phyloP scores from a whole-genome alignment of 1,140 invertebrate species.

The Temnothorax curvispinosus region DNA sequence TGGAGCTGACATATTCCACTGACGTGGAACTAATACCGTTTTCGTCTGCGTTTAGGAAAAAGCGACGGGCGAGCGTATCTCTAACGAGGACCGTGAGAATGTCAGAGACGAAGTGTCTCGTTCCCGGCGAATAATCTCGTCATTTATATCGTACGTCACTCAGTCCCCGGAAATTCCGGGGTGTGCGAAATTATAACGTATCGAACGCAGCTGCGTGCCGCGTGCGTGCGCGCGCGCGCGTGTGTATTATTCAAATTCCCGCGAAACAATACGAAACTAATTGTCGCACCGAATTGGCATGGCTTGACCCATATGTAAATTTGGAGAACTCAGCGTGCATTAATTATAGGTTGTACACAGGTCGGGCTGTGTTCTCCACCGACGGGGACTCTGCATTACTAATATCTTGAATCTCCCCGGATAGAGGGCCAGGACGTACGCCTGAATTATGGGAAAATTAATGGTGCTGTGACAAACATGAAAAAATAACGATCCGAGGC shows the following conservation, averaged over 20 bases:
- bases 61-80: slow-evolving; percentile 40
- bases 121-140: slow-evolving; percentile 68
- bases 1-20: slow-evolving; percentile 57
- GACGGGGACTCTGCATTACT: slow-evolving; percentile 66
- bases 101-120: slow-evolving; percentile 71
- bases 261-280: slow-evolving; percentile 63
- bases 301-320: slow-evolving; percentile 75
- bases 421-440: slow-evolving; percentile 54
- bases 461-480: slow-evolving; percentile 75
- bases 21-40: slow-evolving; percentile 66
- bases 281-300: slow-evolving; percentile 61
- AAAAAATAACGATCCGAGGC: slow-evolving; percentile 69
- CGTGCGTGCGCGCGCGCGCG: neutral
- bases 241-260: slow-evolving; percentile 61
- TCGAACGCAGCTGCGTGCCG: slow-evolving; percentile 26
- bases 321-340: slow-evolving; percentile 69
- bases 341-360: slow-evolving; percentile 76
- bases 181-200: slow-evolving; percentile 42
- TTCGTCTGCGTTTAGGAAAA: slow-evolving; percentile 65
- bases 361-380: slow-evolving; percentile 32
- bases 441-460: slow-evolving; percentile 77
- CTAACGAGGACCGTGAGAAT: slow-evolving; percentile 60
- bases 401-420: slow-evolving; percentile 75
- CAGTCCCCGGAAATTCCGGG: slow-evolving; percentile 31
- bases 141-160: slow-evolving; percentile 68